Evolutionary conservation across 2,797 vertebrate genomes (phyloP).

Genomic region (Microctenopoma stevenorrisi): DNA sequence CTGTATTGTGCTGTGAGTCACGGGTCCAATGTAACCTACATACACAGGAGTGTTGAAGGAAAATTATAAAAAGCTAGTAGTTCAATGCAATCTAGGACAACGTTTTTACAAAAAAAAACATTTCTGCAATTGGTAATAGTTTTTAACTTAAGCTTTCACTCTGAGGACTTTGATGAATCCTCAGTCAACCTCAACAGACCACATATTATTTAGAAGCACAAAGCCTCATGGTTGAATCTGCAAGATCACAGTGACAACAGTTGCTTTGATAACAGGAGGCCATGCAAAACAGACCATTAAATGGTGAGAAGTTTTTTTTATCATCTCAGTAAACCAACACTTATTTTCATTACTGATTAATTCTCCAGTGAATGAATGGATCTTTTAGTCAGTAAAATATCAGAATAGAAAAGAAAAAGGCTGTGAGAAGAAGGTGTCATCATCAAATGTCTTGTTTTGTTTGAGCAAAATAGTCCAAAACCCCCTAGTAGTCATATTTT

Average conservation of each 20-base stretch:
- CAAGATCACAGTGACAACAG: neutral
- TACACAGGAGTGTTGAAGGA: constrained; percentile 10
- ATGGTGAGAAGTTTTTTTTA: neutral
- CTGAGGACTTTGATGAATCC: neutral
- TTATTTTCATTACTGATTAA: neutral
- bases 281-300: neutral
- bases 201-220: neutral
- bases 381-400: neutral
- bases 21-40: constrained; percentile 25
- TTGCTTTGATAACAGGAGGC: neutral
- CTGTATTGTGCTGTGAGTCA: constrained; percentile 28
- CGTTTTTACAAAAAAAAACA: neutral
- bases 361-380: neutral
- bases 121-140: neutral
- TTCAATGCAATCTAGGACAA: constrained; percentile 4
- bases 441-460: no score
- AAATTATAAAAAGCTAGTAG: constrained; percentile 18
- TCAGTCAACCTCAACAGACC: neutral
- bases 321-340: neutral
- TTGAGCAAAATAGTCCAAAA: no score
- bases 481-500: no score
- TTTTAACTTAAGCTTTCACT: neutral
- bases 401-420: neutral
- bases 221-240: neutral
- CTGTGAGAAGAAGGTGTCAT: no score